These are phyloP conservation scores for Eriocheir sinensis DNA, from an alignment of 1,140 invertebrate species.

Conservation along the genomic window DNA sequence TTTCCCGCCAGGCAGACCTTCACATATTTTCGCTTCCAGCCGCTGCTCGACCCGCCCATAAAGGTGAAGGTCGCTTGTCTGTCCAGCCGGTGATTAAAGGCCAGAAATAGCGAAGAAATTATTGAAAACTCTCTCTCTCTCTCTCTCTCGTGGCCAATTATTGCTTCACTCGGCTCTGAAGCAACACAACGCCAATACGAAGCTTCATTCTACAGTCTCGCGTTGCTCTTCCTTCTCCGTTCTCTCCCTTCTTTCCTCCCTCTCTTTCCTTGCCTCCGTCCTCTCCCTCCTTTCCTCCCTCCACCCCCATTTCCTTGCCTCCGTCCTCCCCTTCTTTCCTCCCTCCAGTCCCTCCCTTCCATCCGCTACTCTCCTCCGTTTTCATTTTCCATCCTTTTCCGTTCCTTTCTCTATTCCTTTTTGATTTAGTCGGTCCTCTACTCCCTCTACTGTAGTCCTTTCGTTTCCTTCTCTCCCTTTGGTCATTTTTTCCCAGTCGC, in stretches of 20 bases:
- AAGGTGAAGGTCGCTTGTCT: not conserved
- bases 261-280: not conserved
- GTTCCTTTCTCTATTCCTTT: no score
- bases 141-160: not conserved
- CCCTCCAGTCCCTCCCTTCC: not conserved
- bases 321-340: not conserved
- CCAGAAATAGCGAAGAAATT: not conserved
- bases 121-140: slow-evolving; percentile 22
- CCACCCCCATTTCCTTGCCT: not conserved
- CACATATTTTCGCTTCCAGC: not conserved
- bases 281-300: not conserved
- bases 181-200: not conserved
- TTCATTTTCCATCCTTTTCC: no score
- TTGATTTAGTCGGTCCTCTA: no score
- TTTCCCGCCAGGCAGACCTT: not conserved
- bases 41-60: not conserved
- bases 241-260: not conserved
- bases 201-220: not conserved
- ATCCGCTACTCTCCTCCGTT: not conserved
- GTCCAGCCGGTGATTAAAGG: not conserved
- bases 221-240: not conserved
- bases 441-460: no score
- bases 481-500: no score
- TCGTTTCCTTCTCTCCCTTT: no score
- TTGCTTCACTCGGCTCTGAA: not conserved